phyloP scores from a whole-genome alignment of 1,140 invertebrate species.

The Caenorhabditis brenneri region DNA sequence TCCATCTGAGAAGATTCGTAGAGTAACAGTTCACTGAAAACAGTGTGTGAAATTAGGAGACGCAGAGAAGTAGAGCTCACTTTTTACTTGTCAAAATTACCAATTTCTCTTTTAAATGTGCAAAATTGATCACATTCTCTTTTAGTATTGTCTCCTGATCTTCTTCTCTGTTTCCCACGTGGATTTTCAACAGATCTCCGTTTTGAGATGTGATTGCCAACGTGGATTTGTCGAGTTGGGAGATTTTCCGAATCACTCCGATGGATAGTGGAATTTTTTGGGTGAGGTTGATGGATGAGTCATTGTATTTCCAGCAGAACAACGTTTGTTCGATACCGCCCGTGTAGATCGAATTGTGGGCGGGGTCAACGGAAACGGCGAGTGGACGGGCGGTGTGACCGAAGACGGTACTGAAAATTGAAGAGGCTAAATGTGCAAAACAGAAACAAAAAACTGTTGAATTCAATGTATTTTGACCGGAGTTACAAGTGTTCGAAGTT shows the following conservation, averaged over 20 bases:
- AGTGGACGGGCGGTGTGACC: constrained; percentile 27
- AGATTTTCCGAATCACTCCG: background rate
- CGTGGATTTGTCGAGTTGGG: background rate
- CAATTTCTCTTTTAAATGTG: background rate
- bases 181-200: background rate
- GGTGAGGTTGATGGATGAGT: background rate
- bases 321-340: constrained; percentile 17
- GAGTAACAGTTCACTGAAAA: background rate
- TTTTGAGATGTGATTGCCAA: background rate
- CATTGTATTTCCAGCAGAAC: constrained; percentile 1
- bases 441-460: too few species aligned
- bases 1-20: background rate
- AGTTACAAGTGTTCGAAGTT: too few species aligned
- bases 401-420: background rate
- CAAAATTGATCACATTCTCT: background rate
- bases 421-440: too few species aligned
- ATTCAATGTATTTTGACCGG: background rate
- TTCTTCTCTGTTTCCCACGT: background rate
- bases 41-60: background rate
- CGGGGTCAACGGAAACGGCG: background rate
- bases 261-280: background rate
- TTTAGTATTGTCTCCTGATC: background rate
- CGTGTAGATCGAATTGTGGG: background rate
- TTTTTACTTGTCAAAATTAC: background rate
- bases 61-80: background rate